phyloP scores from a whole-genome alignment of 1,140 invertebrate species.

The Drosophila bifasciata region DNA sequence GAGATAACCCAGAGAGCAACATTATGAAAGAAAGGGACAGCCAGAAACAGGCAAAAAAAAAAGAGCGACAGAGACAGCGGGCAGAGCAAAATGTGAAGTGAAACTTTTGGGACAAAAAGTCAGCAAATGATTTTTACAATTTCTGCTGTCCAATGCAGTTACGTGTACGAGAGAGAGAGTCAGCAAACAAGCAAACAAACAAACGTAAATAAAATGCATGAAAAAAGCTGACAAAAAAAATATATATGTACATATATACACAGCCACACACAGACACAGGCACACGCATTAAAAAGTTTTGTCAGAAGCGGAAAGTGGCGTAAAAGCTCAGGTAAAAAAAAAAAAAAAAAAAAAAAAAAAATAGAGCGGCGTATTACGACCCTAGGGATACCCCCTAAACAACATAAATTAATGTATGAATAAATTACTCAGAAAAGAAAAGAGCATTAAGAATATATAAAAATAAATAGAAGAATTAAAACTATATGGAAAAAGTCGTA shows the following conservation, averaged over 20 bases:
- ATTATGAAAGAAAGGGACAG: not conserved
- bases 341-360: too few relatives aligned
- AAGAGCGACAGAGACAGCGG: not conserved
- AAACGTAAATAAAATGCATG: constrained; percentile 48
- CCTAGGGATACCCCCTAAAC: too few relatives aligned
- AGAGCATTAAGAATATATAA: not conserved
- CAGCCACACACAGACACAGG: not conserved
- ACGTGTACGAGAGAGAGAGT: not conserved
- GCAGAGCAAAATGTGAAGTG: too few relatives aligned
- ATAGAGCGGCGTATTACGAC: too few relatives aligned
- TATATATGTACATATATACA: not conserved
- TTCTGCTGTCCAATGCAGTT: constrained; percentile 48
- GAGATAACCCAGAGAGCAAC: not conserved
- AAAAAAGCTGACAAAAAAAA: constrained; percentile 25
- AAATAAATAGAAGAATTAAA: not conserved
- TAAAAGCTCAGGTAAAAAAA: too few relatives aligned
- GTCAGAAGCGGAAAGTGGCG: constrained; percentile 3
- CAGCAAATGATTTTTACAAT: constrained; percentile 68
- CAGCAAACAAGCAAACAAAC: constrained; percentile 14
- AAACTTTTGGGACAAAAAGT: constrained; percentile 57
- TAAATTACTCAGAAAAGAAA: too few relatives aligned
- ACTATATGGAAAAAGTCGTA: too few relatives aligned
- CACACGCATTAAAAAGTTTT: constrained; percentile 30
- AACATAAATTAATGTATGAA: too few relatives aligned
- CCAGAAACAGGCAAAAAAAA: not conserved